A percentile compares a stretch with the other conserved stretches of the same genome.
These are phyloP conservation scores for Drosophila demipolita DNA, from an alignment of 2,888 invertebrate genomes.

Conservation along the genomic window DNA sequence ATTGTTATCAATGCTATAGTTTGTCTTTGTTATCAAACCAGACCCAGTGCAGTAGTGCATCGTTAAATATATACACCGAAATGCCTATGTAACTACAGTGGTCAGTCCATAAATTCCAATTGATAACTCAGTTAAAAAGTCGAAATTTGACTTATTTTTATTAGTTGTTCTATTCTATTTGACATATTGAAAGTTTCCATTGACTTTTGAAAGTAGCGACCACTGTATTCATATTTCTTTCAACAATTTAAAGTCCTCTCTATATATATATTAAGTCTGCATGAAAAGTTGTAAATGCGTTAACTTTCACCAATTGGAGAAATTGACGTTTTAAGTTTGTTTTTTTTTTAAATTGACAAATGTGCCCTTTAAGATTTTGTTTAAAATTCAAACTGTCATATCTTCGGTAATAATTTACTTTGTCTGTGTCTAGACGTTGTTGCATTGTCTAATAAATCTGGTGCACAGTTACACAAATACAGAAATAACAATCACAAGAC, in stretches of 20 bases:
- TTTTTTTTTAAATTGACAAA: too few relatives aligned
- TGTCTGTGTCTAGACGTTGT: conserved; percentile 3
- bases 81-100: conserved; percentile 2
- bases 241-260: too few relatives aligned
- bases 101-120: not conserved
- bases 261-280: too few relatives aligned
- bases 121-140: not conserved
- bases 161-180: too few relatives aligned
- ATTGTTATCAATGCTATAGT: conserved; percentile 3
- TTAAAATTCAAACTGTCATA: too few relatives aligned
- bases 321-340: too few relatives aligned
- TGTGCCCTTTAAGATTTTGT: too few relatives aligned
- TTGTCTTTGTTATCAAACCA: conserved; percentile 1
- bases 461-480: conserved; percentile 19
- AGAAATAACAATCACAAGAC: not conserved
- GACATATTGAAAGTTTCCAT: not conserved
- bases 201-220: not conserved
- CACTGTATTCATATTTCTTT: not conserved
- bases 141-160: too few relatives aligned
- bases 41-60: conserved; percentile 9
- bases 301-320: too few relatives aligned
- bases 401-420: too few relatives aligned
- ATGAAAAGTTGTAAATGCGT: too few relatives aligned
- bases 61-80: conserved; percentile 6
- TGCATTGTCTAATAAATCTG: conserved; percentile 15